Evolutionary conservation across 2,888 invertebrate species (phyloP), one percentile per base, ranked within the genome.

Genomic region (Diachrysia chrysitis): DNA sequence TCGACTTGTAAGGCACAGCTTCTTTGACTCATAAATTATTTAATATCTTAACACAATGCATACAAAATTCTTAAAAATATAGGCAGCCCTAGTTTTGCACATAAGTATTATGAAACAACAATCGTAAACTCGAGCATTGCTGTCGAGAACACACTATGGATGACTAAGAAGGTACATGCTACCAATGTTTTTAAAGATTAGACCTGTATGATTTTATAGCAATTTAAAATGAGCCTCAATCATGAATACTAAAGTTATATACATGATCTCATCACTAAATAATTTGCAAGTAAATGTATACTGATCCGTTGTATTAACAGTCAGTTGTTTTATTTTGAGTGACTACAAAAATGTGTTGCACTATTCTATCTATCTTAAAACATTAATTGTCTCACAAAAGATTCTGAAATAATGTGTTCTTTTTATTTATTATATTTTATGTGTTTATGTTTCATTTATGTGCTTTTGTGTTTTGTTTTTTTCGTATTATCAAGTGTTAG

Each of bases 261-360:
- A 21, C 5, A 58, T 29, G 61, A 78, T 54, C 37, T 71, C 59
- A 67, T 63, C 58, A 69, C 83, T 76, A 76, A 73, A 71, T 78
- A 78, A 72, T 73, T 81, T 83, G 83, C 83, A 83, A 81, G 83
- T 74, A 67, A 61, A 69, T 68, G 58, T 65, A 56, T 67, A 56
- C 14, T 42, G 46, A 65, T 58, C 9, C 16, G 42, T 70, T 64
- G 37, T 37, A 14, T 2, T 37, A 37, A 37, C 37, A 37, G 14
- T 16, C 16, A 37, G 37, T 37, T 37, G 37, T 37, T 37, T 37
- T 14, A 37, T 37, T 37, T 14, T 14, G 2, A 37, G 14, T 37
- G 14, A 37, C 37, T 37, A 37, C 16, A 42, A n/a, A 42, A 42
- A n/a, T n/a, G 42, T 42, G n/a, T 42, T 37, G 4, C 16, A 37